phyloP scores from a whole-genome alignment of 2,113 vertebrate species.

The Megaceryle torquata region DNA sequence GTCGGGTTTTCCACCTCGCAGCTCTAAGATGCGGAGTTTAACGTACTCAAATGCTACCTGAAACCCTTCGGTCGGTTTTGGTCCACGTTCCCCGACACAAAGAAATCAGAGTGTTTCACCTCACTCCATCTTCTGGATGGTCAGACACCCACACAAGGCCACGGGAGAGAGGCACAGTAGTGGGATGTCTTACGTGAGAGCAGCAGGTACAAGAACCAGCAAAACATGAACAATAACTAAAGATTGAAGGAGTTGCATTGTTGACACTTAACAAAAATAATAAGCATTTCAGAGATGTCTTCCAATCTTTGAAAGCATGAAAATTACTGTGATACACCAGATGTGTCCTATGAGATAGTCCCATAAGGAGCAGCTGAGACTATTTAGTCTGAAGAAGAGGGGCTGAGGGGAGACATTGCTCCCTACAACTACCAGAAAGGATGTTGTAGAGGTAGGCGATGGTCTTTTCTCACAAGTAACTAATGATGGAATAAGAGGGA shows the following conservation, averaged over 20 bases:
- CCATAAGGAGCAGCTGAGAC: too few relatives aligned
- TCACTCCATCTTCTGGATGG: accelerated
- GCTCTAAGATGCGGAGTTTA: accelerated
- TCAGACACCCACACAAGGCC: neutral
- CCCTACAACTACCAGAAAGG: too few relatives aligned
- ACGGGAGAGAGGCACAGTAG: accelerated
- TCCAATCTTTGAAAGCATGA: neutral
- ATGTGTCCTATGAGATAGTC: too few relatives aligned
- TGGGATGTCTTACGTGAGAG: too few relatives aligned
- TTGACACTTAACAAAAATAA: neutral
- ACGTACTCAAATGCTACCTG: accelerated
- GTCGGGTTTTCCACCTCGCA: accelerated
- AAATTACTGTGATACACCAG: neutral
- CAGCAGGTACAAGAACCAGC: neutral
- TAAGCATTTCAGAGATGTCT: neutral
- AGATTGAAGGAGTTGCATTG: neutral
- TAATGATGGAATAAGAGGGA: too few relatives aligned
- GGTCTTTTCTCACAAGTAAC: too few relatives aligned
- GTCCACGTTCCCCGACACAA: neutral
- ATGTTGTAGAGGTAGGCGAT: too few relatives aligned
- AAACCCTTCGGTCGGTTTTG: neutral
- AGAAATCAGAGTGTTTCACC: neutral
- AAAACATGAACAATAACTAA: accelerated
- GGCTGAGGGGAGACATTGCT: too few relatives aligned
- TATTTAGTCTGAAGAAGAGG: too few relatives aligned